Conservation (phyloP, 2,888 invertebrate genomes). For the Drosophila merina region DNA sequence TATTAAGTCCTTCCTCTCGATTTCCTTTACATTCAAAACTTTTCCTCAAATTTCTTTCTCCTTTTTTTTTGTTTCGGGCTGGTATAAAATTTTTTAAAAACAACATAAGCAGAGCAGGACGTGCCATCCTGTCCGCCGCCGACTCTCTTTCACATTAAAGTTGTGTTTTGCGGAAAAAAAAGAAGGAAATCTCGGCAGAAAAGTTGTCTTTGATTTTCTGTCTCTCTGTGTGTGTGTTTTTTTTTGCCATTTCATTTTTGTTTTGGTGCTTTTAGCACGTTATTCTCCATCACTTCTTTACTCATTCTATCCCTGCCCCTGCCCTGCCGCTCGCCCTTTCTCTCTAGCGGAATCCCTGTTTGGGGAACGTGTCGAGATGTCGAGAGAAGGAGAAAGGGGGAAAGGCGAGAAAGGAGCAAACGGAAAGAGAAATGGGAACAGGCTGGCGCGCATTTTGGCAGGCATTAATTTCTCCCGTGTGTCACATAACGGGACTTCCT, state of each 20-base stretch:
- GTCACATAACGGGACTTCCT: constrained; percentile 63
- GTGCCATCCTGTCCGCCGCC: neutral
- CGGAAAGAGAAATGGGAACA: constrained; percentile 26
- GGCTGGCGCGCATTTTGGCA: constrained; percentile 58
- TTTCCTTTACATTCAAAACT: constrained; percentile 4
- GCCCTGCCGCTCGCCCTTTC: neutral
- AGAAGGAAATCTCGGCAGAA: constrained; percentile 16
- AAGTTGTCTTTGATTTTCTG: constrained; percentile 37
- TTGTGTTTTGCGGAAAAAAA: constrained; percentile 4
- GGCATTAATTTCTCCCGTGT: constrained; percentile 71
- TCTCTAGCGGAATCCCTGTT: constrained; percentile 30
- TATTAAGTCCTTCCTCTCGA: constrained; percentile 1
- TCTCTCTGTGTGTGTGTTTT: neutral
- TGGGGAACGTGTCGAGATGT: constrained; percentile 61
- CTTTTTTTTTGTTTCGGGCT: neutral
- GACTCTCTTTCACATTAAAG: constrained; percentile 25
- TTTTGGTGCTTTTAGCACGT: constrained; percentile 12
- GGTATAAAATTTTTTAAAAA: neutral
- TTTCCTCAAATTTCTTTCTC: neutral
- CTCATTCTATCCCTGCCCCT: neutral
- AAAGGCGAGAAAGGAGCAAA: neutral
- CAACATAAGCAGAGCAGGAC: neutral
- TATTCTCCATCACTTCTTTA: constrained; percentile 4
- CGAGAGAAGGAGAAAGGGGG: neutral
- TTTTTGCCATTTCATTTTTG: constrained; percentile 13